Percentiles rank a stretch among this genome's conserved stretches.
Evolutionary conservation across 2,113 vertebrate species (phyloP).

Genomic region (Mugil cephalus): DNA sequence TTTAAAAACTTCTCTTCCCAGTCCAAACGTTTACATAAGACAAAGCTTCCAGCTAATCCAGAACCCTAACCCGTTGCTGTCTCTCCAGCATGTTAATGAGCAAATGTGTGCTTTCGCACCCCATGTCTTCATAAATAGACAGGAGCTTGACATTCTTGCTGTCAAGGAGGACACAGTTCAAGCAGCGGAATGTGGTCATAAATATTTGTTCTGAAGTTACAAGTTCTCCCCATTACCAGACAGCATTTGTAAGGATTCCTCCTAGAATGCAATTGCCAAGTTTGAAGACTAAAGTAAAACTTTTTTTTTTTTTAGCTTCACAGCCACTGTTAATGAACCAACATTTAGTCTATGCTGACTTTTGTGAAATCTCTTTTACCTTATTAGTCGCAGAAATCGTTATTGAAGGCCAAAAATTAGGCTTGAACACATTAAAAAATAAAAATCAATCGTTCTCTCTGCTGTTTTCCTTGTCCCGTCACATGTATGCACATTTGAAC

Average conservation of each 20-base stretch:
- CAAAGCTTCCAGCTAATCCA: constrained; percentile 32
- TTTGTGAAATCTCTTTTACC: constrained; percentile 54
- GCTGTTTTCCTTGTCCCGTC: constrained; percentile 10
- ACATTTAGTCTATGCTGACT: too few species aligned
- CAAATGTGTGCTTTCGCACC: constrained; percentile 33
- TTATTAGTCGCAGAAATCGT: constrained; percentile 69
- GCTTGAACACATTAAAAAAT: constrained; percentile 54
- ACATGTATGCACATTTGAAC: constrained; percentile 41
- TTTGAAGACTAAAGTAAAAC: too few species aligned
- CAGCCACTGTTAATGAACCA: not conserved
- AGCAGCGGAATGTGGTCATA: constrained; percentile 58
- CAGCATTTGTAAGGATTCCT: not conserved
- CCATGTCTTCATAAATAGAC: constrained; percentile 57
- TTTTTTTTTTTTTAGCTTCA: not conserved
- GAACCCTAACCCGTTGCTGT: constrained; percentile 62
- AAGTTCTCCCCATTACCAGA: not conserved
- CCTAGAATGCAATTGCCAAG: not conserved
- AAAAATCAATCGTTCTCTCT: constrained; percentile 34
- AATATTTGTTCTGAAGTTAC: constrained; percentile 32
- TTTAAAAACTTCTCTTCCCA: constrained; percentile 24
- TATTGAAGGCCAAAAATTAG: constrained; percentile 59
- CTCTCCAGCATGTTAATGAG: constrained; percentile 28
- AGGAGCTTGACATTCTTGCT: constrained; percentile 40
- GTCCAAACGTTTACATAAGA: constrained; percentile 18
- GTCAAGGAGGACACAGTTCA: constrained; percentile 47